Conservation (phyloP, 2,888 invertebrate species). For the Octonoba sinensis region DNA sequence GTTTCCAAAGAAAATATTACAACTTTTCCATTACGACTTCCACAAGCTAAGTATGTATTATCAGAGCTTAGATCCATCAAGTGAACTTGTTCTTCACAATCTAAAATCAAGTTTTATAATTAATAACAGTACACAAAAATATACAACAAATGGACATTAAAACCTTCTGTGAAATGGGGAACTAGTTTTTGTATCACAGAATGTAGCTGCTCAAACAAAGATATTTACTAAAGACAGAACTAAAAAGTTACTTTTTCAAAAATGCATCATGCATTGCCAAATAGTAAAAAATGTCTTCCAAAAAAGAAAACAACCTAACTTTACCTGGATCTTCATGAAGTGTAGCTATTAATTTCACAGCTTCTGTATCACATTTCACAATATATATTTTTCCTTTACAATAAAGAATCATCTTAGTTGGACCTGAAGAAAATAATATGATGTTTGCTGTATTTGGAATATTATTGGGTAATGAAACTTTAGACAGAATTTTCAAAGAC, state of each 20-base stretch:
- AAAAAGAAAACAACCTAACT: not conserved
- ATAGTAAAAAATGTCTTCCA: not conserved
- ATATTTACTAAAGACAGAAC: not conserved
- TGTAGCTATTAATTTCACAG: not conserved
- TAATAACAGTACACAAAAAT: not conserved
- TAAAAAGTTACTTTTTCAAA: not conserved
- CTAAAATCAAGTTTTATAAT: constrained; percentile 22
- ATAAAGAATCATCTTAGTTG: constrained; percentile 21
- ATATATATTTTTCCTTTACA: constrained; percentile 24
- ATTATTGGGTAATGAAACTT: constrained; percentile 16
- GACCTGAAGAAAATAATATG: constrained; percentile 20
- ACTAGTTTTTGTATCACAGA: not conserved
- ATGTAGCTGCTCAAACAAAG: not conserved
- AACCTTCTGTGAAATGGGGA: not conserved
- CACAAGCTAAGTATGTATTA: constrained; percentile 78
- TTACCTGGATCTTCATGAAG: constrained; percentile 2
- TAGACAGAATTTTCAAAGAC: constrained; percentile 7
- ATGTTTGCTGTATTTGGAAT: constrained; percentile 8
- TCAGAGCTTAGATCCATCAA: constrained; percentile 72
- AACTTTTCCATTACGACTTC: constrained; percentile 79
- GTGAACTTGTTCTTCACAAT: constrained; percentile 14
- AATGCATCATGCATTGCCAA: not conserved
- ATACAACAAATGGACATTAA: not conserved
- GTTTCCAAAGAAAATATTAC: constrained; percentile 76
- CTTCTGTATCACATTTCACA: constrained; percentile 11